phyloP scores from a whole-genome alignment of 2,797 vertebrate species.

The Artibeus lituratus region DNA sequence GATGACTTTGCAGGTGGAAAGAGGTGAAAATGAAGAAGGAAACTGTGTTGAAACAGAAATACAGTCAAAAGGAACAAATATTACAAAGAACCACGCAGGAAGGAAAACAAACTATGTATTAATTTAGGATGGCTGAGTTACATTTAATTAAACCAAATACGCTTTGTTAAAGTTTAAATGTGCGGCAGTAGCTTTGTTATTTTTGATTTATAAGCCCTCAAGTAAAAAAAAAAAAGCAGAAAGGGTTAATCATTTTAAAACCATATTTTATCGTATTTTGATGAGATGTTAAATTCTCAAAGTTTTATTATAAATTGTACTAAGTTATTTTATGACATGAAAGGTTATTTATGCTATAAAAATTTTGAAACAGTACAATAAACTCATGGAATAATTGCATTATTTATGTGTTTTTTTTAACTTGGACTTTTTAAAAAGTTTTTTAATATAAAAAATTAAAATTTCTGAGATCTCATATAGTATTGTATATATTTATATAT shows the following conservation, averaged over 20 bases:
- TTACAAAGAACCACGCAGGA: constrained; percentile 55
- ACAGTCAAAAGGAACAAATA: constrained; percentile 62
- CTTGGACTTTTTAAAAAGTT: background rate
- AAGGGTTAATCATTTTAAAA: constrained; percentile 74
- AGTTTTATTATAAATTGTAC: constrained; percentile 84
- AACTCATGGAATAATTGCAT: constrained; percentile 67
- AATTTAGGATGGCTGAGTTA: constrained; percentile 57
- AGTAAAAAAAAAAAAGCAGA: constrained; percentile 43
- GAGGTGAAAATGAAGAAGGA: constrained; percentile 61
- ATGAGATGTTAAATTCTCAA: constrained; percentile 80
- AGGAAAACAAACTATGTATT: constrained; percentile 59
- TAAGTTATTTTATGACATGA: constrained; percentile 86
- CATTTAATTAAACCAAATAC: constrained; percentile 47
- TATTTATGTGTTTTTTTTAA: constrained; percentile 24
- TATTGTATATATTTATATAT: background rate
- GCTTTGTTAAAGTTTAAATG: constrained; percentile 66
- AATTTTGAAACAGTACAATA: constrained; percentile 73
- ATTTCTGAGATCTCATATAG: background rate
- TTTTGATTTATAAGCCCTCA: constrained; percentile 71
- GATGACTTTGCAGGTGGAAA: constrained; percentile 83
- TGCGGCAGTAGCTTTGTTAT: constrained; percentile 67
- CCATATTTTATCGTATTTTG: constrained; percentile 78
- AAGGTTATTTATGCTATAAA: constrained; percentile 83
- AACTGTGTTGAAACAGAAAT: constrained; percentile 47
- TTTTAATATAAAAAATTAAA: constrained; percentile 35